phyloP scores from a whole-genome alignment of 2,797 vertebrate genomes.

The Danio choprae region DNA sequence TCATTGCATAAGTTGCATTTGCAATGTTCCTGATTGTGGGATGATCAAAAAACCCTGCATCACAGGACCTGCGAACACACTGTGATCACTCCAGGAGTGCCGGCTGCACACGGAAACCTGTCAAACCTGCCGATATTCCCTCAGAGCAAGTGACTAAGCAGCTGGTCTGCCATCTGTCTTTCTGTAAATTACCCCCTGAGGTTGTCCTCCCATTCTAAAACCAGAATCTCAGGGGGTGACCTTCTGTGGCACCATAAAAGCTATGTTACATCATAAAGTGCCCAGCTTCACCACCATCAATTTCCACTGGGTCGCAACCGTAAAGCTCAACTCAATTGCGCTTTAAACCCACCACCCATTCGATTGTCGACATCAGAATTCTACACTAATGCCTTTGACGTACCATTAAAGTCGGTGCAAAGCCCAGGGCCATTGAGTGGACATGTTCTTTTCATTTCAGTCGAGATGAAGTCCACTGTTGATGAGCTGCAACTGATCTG shows the following conservation, averaged over 20 bases:
- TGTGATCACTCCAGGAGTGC: neutral
- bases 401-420: neutral
- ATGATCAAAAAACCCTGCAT: slow-evolving; percentile 18
- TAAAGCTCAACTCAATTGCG: slow-evolving; percentile 52
- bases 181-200: slow-evolving; percentile 66
- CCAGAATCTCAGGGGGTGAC: slow-evolving; percentile 66
- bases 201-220: slow-evolving; percentile 65
- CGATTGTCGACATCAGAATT: slow-evolving; percentile 43
- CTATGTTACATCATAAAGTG: slow-evolving; percentile 69
- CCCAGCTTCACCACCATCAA: slow-evolving; percentile 66
- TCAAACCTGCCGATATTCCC: slow-evolving; percentile 27
- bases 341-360: slow-evolving; percentile 62
- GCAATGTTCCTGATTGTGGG: neutral
- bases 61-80: neutral
- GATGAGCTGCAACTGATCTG: neutral
- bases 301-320: slow-evolving; percentile 68
- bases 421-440: neutral
- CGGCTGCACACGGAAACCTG: slow-evolving; percentile 18
- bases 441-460: neutral
- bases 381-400: slow-evolving; percentile 51
- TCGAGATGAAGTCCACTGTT: neutral
- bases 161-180: slow-evolving; percentile 51
- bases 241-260: slow-evolving; percentile 72
- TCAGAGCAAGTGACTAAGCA: slow-evolving; percentile 30
- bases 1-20: neutral